These are phyloP conservation scores for Phymatocera aterrima DNA, from an alignment of 2,888 invertebrate genomes.

Conservation along the genomic window DNA sequence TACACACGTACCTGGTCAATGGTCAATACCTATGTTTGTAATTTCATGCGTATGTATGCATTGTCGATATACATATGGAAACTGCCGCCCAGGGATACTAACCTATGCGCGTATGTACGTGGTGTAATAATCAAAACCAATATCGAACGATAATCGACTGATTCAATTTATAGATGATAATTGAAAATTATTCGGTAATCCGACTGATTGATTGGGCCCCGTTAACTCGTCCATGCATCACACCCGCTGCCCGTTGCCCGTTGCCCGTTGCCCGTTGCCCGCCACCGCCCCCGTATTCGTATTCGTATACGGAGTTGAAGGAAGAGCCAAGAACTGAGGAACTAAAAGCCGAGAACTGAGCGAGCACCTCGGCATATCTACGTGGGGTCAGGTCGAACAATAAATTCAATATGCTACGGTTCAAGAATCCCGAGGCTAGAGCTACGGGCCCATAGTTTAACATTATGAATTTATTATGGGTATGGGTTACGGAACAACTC, in stretches of 20 bases:
- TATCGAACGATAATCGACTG: conserved; percentile 44
- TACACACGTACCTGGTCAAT: too few species aligned
- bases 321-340: too few species aligned
- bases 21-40: too few species aligned
- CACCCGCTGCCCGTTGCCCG: conserved; percentile 51
- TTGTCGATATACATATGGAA: background rate
- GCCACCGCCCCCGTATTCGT: too few species aligned
- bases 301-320: too few species aligned
- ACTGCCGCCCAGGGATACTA: background rate
- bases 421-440: conserved; percentile 57
- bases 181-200: conserved; percentile 72
- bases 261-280: too few species aligned
- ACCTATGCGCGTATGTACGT: conserved; percentile 1
- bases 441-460: conserved; percentile 62
- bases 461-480: conserved; percentile 72
- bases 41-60: too few species aligned
- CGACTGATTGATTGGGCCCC: conserved; percentile 69
- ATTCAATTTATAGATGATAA: conserved; percentile 66
- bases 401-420: conserved; percentile 73
- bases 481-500: background rate
- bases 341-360: too few species aligned
- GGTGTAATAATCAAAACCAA: conserved; percentile 7
- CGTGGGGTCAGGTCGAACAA: conserved; percentile 73
- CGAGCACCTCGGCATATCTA: conserved; percentile 62
- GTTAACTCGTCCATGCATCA: conserved; percentile 72